phyloP scores from a whole-genome alignment of 2,113 vertebrate genomes.

The Vimba vimba region DNA sequence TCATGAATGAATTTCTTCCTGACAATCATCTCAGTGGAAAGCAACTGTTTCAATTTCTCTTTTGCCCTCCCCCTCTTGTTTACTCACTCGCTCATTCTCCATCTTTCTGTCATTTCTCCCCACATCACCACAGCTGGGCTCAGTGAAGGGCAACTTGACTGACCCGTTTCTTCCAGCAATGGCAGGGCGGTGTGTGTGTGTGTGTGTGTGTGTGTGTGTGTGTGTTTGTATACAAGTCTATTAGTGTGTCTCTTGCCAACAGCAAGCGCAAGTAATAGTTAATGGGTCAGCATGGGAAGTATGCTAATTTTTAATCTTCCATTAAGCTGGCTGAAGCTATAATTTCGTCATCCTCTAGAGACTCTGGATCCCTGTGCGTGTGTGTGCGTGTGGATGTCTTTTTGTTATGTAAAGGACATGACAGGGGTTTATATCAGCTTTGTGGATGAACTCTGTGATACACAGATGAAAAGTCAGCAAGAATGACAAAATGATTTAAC shows the following conservation, averaged over 20 bases:
- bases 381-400: neutral
- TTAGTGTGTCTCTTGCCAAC: conserved; percentile 9
- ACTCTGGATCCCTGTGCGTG: conserved; percentile 12
- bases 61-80: neutral
- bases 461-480: conserved; percentile 46
- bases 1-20: conserved; percentile 55
- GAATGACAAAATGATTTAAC: conserved; percentile 45
- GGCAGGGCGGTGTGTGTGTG: conserved; percentile 26
- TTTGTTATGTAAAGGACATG: conserved; percentile 48
- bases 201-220: conserved; percentile 33
- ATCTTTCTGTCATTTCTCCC: conserved; percentile 14
- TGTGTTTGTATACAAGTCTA: neutral
- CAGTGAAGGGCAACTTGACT: conserved; percentile 33
- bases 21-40: conserved; percentile 37
- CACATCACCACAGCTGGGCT: conserved; percentile 13
- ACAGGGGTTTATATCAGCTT: conserved; percentile 43
- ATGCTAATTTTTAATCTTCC: conserved; percentile 39
- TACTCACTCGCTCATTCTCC: neutral
- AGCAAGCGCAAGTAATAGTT: conserved; percentile 17
- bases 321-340: conserved; percentile 28
- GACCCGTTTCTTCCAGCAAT: conserved; percentile 46
- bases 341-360: conserved; percentile 34
- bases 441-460: conserved; percentile 33
- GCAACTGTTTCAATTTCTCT: neutral
- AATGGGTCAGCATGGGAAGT: conserved; percentile 57